Percentiles rank a stretch among this genome's conserved stretches.
Evolutionary conservation across 2,113 vertebrate species (phyloP).

Genomic region (Ahaetulla prasina): DNA sequence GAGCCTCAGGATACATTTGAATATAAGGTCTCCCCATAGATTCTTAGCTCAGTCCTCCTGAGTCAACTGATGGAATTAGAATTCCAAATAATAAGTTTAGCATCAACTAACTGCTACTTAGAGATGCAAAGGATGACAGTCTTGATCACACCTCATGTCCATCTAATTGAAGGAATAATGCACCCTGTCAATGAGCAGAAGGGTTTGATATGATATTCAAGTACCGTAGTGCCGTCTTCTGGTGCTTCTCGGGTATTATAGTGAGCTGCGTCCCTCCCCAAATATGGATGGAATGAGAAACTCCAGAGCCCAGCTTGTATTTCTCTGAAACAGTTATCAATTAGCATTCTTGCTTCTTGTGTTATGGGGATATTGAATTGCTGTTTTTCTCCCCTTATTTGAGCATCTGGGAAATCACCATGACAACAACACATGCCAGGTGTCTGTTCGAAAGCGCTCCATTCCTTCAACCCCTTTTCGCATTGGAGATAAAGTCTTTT

Average conservation of each 20-base stretch:
- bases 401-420: slow-evolving; percentile 58
- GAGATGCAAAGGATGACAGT: background rate
- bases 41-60: too few species aligned
- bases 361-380: slow-evolving; percentile 39
- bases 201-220: background rate
- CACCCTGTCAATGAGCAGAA: background rate
- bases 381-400: slow-evolving; percentile 50
- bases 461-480: too few species aligned
- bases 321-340: slow-evolving; percentile 40
- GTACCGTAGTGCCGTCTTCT: background rate
- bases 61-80: background rate
- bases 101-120: background rate
- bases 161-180: background rate
- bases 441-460: slow-evolving; percentile 43
- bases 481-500: too few species aligned
- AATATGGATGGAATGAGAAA: slow-evolving; percentile 1
- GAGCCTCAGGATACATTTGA: background rate
- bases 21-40: background rate
- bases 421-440: slow-evolving; percentile 59
- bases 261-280: background rate
- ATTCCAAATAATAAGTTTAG: background rate
- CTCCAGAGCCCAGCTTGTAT: slow-evolving; percentile 4
- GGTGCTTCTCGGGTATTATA: background rate
- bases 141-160: background rate
- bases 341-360: slow-evolving; percentile 41